These are phyloP conservation scores for Girardinichthys multiradiatus DNA, from an alignment of 2,113 vertebrate genomes.

Conservation along the genomic window DNA sequence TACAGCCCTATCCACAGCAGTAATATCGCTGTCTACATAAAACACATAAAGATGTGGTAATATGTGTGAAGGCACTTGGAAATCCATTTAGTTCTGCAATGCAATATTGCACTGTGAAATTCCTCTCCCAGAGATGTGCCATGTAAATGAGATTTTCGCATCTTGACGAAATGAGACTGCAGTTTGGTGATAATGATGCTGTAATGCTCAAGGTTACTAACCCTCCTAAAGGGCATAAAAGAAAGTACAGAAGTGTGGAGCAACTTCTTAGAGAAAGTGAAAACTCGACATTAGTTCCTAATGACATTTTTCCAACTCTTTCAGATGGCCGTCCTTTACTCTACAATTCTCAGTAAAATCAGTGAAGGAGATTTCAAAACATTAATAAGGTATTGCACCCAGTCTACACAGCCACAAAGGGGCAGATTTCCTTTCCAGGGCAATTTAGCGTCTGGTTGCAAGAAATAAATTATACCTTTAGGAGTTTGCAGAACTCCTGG, in stretches of 20 bases:
- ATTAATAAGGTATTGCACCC: neutral
- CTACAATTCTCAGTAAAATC: neutral
- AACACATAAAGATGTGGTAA: slow-evolving; percentile 69
- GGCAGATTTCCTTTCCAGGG: neutral
- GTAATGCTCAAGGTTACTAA: slow-evolving; percentile 60
- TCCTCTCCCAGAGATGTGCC: slow-evolving; percentile 59
- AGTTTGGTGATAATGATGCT: slow-evolving; percentile 53
- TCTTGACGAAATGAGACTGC: slow-evolving; percentile 62
- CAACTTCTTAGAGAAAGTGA: slow-evolving; percentile 20
- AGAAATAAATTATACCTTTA: neutral
- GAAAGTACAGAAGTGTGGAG: slow-evolving; percentile 16
- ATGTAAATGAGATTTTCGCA: slow-evolving; percentile 70
- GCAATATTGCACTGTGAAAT: slow-evolving; percentile 63
- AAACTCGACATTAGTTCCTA: neutral
- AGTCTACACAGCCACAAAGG: too few species aligned
- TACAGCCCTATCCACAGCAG: slow-evolving; percentile 40
- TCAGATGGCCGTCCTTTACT: neutral
- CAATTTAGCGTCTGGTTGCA: neutral
- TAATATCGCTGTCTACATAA: slow-evolving; percentile 56
- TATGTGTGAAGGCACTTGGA: slow-evolving; percentile 59
- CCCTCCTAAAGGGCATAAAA: slow-evolving; percentile 32
- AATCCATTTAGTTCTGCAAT: slow-evolving; percentile 70
- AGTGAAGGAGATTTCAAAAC: neutral
- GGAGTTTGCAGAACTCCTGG: neutral
- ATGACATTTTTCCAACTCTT: neutral